phyloP scores from a whole-genome alignment of 2,113 vertebrate species.

The Cercopithecus mona region DNA sequence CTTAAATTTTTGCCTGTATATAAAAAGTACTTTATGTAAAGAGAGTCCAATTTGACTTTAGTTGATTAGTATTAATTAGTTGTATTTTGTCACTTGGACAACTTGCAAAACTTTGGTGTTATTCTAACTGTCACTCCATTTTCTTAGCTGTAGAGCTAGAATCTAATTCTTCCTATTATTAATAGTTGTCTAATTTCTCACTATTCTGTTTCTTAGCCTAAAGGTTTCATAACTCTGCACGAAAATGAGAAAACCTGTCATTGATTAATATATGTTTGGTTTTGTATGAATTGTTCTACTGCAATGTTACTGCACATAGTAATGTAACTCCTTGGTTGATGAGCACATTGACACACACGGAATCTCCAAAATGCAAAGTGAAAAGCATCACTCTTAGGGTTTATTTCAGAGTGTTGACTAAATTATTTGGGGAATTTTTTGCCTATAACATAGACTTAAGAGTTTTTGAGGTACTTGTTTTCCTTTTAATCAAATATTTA shows the following conservation, averaged over 20 bases:
- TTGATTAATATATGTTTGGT: slow-evolving; percentile 50
- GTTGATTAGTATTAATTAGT: slow-evolving; percentile 54
- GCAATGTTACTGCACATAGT: neutral
- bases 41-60: neutral
- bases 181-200: slow-evolving; percentile 55
- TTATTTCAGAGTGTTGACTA: slow-evolving; percentile 47
- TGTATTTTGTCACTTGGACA: slow-evolving; percentile 51
- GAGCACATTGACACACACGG: neutral
- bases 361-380: slow-evolving; percentile 25
- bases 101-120: slow-evolving; percentile 2
- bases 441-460: neutral
- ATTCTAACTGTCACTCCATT: slow-evolving; percentile 44
- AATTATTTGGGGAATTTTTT: slow-evolving; percentile 52
- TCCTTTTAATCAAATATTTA: neutral
- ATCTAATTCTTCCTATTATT: slow-evolving; percentile 64
- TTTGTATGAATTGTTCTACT: slow-evolving; percentile 52
- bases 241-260: slow-evolving; percentile 58
- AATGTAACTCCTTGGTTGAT: slow-evolving; percentile 8
- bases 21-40: slow-evolving; percentile 30
- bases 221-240: neutral
- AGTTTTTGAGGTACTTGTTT: neutral
- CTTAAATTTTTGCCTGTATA: neutral
- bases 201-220: slow-evolving; percentile 27
- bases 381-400: neutral
- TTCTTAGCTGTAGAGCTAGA: slow-evolving; percentile 2